Percentiles rank a stretch among this genome's conserved stretches.
Evolutionary conservation across 1,140 invertebrate species (phyloP).

Genomic region (Pseudomyrmex flavicornis): DNA sequence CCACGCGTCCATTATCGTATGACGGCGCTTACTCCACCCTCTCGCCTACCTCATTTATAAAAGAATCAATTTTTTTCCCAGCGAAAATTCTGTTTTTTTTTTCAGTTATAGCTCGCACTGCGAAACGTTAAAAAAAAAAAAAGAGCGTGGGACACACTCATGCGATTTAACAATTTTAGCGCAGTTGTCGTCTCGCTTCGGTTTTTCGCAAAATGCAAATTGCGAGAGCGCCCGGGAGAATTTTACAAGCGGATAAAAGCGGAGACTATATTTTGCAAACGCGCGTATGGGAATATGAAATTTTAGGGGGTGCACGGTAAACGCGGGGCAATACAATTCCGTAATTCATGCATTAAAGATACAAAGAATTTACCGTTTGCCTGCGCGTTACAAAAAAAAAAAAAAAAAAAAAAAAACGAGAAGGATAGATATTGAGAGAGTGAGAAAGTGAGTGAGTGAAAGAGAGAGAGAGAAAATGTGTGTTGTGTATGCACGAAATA

Average conservation of each 20-base stretch:
- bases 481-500: slow-evolving; percentile 22
- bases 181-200: slow-evolving; percentile 60
- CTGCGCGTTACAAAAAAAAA: slow-evolving; percentile 37
- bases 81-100: slow-evolving; percentile 34
- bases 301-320: slow-evolving; percentile 56
- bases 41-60: slow-evolving; percentile 30
- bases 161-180: slow-evolving; percentile 63
- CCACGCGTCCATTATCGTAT: slow-evolving; percentile 45
- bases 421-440: no score
- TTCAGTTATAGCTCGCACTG: slow-evolving; percentile 32
- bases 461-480: not conserved
- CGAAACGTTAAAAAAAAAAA: slow-evolving; percentile 29
- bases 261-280: slow-evolving; percentile 61
- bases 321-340: slow-evolving; percentile 58
- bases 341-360: slow-evolving; percentile 62
- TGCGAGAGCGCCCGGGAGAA: slow-evolving; percentile 58
- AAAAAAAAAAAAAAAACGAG: not conserved
- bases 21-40: not conserved
- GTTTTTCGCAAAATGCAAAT: slow-evolving; percentile 62
- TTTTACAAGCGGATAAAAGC: slow-evolving; percentile 62
- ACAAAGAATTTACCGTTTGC: slow-evolving; percentile 61
- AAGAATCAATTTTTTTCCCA: slow-evolving; percentile 55
- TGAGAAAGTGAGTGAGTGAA: not conserved
- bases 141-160: slow-evolving; percentile 45
- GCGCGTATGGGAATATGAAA: slow-evolving; percentile 61